Conservation (phyloP, 2,888 invertebrate genomes). For the Drosophila emarginata region DNA sequence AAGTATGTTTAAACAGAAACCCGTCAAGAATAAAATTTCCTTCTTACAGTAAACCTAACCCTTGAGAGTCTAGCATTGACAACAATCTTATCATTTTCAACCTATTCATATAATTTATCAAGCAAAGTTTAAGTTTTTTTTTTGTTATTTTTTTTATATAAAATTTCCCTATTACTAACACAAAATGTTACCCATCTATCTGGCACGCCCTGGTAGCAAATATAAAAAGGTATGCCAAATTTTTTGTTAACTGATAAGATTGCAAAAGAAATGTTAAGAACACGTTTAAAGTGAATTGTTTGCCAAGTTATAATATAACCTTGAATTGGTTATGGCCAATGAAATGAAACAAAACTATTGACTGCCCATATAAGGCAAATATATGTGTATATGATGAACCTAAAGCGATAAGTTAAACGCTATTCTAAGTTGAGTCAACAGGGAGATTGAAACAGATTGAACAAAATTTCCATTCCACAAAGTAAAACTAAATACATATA, state of each 20-base stretch:
- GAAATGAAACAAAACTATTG: slow-evolving; percentile 21
- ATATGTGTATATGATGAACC: neutral
- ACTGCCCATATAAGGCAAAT: slow-evolving; percentile 27
- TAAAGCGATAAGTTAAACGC: slow-evolving; percentile 52
- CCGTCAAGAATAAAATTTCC: neutral
- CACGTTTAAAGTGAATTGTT: neutral
- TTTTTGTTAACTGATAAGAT: slow-evolving; percentile 54
- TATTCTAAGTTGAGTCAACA: slow-evolving; percentile 55
- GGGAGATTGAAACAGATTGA: neutral
- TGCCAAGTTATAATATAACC: slow-evolving; percentile 32
- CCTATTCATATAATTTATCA: neutral
- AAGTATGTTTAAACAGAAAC: neutral
- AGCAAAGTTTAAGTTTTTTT: neutral
- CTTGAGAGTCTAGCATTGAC: neutral
- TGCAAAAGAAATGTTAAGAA: slow-evolving; percentile 27
- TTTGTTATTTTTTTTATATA: neutral
- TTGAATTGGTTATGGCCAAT: slow-evolving; percentile 29
- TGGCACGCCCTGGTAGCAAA: neutral
- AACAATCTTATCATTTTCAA: slow-evolving; percentile 3
- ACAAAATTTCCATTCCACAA: neutral
- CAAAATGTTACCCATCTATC: neutral
- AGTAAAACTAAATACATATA: neutral
- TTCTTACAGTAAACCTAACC: neutral
- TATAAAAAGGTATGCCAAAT: slow-evolving; percentile 29
- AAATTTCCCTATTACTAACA: neutral